Conservation (phyloP, 2,888 invertebrate species). For the Ethmia dodecea region DNA sequence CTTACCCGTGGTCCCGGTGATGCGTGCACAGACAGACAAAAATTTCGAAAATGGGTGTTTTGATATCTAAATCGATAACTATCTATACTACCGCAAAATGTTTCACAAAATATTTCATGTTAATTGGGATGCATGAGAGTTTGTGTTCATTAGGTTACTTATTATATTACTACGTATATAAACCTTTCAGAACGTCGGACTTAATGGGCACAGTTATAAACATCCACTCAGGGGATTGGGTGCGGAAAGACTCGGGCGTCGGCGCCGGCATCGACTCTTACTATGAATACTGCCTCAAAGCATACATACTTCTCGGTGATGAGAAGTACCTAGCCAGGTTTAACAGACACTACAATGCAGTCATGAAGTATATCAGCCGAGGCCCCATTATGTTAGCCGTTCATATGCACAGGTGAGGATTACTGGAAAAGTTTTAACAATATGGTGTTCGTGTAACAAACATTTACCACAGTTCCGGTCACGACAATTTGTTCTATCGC, state of each 20-base stretch:
- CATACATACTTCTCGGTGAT: constrained; percentile 96
- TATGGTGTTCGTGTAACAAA: too few relatives aligned
- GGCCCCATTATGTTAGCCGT: constrained; percentile 97
- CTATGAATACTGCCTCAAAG: constrained; percentile 98
- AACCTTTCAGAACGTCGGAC: constrained; percentile 86
- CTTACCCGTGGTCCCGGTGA: too few relatives aligned
- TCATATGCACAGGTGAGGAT: constrained; percentile 87
- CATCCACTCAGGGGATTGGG: constrained; percentile 99
- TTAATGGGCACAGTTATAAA: constrained; percentile 98
- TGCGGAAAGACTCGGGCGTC: constrained; percentile 96
- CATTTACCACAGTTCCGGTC: too few relatives aligned
- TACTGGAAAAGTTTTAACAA: too few relatives aligned
- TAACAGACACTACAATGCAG: constrained; percentile 95
- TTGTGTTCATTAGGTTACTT: neutral
- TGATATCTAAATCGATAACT: too few relatives aligned
- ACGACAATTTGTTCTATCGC: too few relatives aligned
- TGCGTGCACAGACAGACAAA: too few relatives aligned
- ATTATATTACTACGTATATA: constrained; percentile 14
- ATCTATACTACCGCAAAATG: too few relatives aligned
- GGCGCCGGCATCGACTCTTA: constrained; percentile 99
- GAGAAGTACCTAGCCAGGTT: constrained; percentile 95
- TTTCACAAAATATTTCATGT: too few relatives aligned
- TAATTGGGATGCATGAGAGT: too few relatives aligned
- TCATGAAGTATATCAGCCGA: constrained; percentile 98
- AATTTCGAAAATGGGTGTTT: too few relatives aligned